Percentiles rank a stretch among this genome's conserved stretches.
Conservation (phyloP, 2,797 vertebrate species). For the Tangara arthus region DNA sequence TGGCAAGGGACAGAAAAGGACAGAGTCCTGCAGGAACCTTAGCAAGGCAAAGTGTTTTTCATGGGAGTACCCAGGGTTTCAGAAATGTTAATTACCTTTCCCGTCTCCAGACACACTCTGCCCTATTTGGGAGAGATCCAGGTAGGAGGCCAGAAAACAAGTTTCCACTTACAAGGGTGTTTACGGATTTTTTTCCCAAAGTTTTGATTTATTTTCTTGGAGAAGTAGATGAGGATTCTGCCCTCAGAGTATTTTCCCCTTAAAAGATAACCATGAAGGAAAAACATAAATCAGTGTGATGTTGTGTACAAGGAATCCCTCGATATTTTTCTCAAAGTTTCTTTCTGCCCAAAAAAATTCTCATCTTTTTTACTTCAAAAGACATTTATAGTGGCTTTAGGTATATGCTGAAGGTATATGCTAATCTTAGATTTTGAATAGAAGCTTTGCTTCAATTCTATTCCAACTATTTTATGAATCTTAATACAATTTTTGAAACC, state of each 20-base stretch:
- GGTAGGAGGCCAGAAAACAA: background rate
- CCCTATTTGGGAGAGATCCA: constrained; percentile 23
- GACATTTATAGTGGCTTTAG: background rate
- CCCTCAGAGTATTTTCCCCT: background rate
- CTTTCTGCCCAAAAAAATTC: background rate
- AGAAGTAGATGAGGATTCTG: background rate
- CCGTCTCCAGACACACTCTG: background rate
- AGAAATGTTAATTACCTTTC: constrained; percentile 36
- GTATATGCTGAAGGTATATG: background rate
- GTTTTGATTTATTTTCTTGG: background rate
- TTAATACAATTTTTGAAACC: background rate
- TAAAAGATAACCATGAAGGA: background rate
- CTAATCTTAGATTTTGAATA: background rate
- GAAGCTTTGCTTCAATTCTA: background rate
- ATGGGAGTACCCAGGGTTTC: background rate
- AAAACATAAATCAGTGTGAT: background rate
- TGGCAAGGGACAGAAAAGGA: background rate
- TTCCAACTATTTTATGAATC: background rate
- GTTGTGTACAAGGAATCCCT: background rate
- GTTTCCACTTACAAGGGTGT: background rate
- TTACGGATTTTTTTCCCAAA: background rate
- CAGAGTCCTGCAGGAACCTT: background rate
- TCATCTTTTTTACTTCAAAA: background rate
- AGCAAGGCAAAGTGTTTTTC: background rate
- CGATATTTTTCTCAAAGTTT: background rate